Evolutionary conservation across 2,113 vertebrate species (phyloP), one percentile per base, ranked within the genome.

Genomic region (Pachyramphus minor): DNA sequence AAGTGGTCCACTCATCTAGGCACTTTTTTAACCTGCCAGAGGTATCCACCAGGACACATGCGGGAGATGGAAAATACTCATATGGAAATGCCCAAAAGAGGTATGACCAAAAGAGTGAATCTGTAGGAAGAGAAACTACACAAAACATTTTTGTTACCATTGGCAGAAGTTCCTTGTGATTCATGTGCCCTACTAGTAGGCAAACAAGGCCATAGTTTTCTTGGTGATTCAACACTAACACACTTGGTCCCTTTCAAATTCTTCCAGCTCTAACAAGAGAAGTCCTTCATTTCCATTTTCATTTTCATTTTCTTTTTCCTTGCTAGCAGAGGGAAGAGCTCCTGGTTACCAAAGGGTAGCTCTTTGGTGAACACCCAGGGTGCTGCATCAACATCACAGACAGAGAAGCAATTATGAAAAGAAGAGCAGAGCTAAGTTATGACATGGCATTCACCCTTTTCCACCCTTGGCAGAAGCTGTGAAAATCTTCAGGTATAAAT

Each of bases 401-500:
- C 59, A 59, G 47, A 74, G 73, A 93, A 55, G 59, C 25, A 67
- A 50, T 64, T 44, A 45, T 44, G 16, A 95, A 87, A 52, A 92
- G 59, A 86, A 92, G 73, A 42, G 62, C 68, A 67, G 90, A 96
- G 42, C 89, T 42, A 12, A 71, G 13, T 20, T 76, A 85, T 33
- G 63, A 27, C 56, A 84, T 10, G 5, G 16, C 56, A n/a, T 84
- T 90, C n/a, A 59, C 12, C 2, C 25, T 79, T 84, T 28, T 82
- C 45, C 88, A 90, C 45, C 92, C 27, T 44, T 95, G 20, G 68
- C 82, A 81, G 84, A 85, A 63, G 53, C 68, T 39, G 82, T 90
- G 71, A 96, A 97, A 94, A 73, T 92, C 50, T 87, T 78, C 15
- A 83, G 35, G 22, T 95, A 82, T 80, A 95, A 69, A 75, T 86